Evolutionary conservation across 2,797 vertebrate genomes (phyloP).

Genomic region (Oryzias sinensis): DNA sequence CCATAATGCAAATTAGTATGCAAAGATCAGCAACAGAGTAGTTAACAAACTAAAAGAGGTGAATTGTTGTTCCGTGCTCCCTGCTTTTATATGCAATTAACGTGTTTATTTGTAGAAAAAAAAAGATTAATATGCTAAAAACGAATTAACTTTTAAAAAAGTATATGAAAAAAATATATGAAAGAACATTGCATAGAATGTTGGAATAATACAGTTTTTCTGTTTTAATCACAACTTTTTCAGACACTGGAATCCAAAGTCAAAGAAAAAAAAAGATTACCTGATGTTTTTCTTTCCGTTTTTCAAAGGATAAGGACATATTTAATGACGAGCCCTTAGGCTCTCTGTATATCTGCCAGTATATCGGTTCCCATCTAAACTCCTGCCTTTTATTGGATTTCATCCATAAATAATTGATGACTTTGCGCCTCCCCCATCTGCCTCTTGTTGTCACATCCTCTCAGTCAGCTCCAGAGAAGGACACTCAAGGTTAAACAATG

Average conservation of each 20-base stretch:
- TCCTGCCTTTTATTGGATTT: constrained; percentile 74
- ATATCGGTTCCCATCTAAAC: constrained; percentile 39
- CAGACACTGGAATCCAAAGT: too few species aligned
- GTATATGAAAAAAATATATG: too few species aligned
- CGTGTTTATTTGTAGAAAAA: too few species aligned
- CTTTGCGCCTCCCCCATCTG: constrained; percentile 63
- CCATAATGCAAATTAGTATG: constrained; percentile 43
- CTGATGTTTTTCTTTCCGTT: constrained; percentile 1
- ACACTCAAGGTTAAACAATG: constrained; percentile 60
- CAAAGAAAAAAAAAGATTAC: background rate
- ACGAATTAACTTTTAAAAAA: background rate
- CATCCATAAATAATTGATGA: constrained; percentile 79
- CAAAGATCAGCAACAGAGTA: constrained; percentile 33
- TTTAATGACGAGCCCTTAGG: constrained; percentile 15
- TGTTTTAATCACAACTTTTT: too few species aligned
- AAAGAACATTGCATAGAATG: background rate
- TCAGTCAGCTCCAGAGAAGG: constrained; percentile 52
- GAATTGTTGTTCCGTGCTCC: too few species aligned
- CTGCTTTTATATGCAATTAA: too few species aligned
- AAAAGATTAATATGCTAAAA: background rate
- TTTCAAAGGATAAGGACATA: constrained; percentile 12
- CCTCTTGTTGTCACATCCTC: constrained; percentile 39
- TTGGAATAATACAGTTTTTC: background rate
- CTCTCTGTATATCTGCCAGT: constrained; percentile 34
- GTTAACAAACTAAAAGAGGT: constrained; percentile 32